Percentiles rank a stretch among this genome's conserved stretches.
Conservation (phyloP, 2,888 invertebrate species). For the Timandra comae region DNA sequence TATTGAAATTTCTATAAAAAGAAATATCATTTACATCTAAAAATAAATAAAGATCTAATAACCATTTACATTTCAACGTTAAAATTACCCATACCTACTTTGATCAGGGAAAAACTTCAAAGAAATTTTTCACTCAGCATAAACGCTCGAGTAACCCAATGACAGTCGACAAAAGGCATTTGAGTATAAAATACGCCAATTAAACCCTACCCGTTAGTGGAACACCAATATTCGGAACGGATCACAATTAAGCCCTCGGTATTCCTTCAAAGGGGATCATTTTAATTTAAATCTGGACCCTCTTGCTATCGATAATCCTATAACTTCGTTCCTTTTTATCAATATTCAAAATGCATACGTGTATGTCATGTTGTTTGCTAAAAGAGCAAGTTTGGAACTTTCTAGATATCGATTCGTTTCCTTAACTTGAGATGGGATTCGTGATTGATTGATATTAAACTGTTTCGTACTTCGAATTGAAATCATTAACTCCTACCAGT, state of each 20-base stretch:
- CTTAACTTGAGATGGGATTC: too few relatives aligned
- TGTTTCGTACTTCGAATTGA: too few relatives aligned
- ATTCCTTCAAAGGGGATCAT: constrained; percentile 56
- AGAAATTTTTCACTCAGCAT: constrained; percentile 42
- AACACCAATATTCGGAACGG: constrained; percentile 48
- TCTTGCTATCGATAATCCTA: constrained; percentile 24
- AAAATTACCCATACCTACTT: constrained; percentile 26
- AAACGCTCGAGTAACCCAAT: constrained; percentile 46
- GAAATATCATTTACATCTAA: too few relatives aligned
- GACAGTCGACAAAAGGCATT: constrained; percentile 57
- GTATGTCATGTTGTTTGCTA: too few relatives aligned
- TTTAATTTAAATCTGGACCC: constrained; percentile 64
- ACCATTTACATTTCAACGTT: constrained; percentile 17
- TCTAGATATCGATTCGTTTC: too few relatives aligned
- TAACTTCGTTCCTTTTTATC: constrained; percentile 11
- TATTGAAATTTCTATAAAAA: too few relatives aligned
- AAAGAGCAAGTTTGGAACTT: too few relatives aligned
- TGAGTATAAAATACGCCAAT: constrained; percentile 59
- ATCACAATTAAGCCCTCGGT: constrained; percentile 61
- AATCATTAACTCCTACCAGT: too few relatives aligned
- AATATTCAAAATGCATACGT: too few relatives aligned
- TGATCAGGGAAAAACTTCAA: constrained; percentile 39
- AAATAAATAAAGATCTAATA: too few relatives aligned
- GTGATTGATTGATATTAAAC: too few relatives aligned
- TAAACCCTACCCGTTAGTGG: constrained; percentile 41